phyloP scores from a whole-genome alignment of 2,113 vertebrate genomes.

The Dicaeum eximium region DNA sequence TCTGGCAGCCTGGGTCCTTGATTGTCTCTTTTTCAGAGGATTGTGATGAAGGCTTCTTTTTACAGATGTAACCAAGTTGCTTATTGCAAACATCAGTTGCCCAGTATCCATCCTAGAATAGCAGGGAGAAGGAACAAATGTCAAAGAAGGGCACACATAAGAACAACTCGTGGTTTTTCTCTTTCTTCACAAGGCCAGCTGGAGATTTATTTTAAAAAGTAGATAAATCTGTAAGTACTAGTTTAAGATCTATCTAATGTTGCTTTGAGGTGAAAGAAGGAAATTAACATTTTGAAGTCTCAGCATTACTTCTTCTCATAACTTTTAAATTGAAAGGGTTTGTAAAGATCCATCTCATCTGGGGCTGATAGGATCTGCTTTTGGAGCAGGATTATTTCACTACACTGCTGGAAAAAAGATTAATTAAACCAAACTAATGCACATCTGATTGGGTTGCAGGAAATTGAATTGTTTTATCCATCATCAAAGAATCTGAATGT shows the following conservation, averaged over 20 bases:
- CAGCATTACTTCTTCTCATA: neutral
- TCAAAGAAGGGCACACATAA: neutral
- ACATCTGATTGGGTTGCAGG: neutral
- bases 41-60: constrained; percentile 75
- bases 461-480: neutral
- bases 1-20: constrained; percentile 76
- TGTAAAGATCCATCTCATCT: neutral
- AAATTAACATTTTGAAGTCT: neutral
- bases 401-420: neutral
- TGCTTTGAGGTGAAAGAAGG: neutral
- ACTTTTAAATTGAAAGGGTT: neutral
- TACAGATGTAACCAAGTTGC: constrained; percentile 83
- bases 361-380: neutral
- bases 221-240: neutral
- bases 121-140: neutral
- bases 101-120: constrained; percentile 84
- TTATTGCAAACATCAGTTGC: constrained; percentile 81
- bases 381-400: neutral
- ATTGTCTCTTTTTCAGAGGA: constrained; percentile 30
- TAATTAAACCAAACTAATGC: neutral
- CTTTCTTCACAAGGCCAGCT: neutral
- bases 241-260: neutral
- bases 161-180: neutral
- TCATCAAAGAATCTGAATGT: neutral
- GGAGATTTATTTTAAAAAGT: neutral